Percentiles rank a stretch among this genome's conserved stretches.
phyloP scores from a whole-genome alignment of 2,113 vertebrate species.

The Struthio camelus region DNA sequence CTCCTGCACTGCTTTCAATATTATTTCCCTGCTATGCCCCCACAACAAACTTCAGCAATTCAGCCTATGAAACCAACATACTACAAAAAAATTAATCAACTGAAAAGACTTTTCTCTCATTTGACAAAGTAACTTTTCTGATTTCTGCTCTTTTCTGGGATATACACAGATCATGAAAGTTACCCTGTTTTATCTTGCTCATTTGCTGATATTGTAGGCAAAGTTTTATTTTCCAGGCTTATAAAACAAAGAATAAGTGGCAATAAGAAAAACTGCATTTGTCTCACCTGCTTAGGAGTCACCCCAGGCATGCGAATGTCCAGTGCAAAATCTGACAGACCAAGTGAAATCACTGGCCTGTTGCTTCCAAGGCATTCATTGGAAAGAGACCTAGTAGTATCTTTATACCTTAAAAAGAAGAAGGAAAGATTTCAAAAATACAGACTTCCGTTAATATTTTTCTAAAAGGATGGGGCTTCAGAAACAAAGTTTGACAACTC shows the following conservation, averaged over 20 bases:
- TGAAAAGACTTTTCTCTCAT: neutral
- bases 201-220: neutral
- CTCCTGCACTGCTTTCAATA: neutral
- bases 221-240: neutral
- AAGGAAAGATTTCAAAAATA: neutral
- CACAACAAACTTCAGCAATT: neutral
- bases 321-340: constrained; percentile 86
- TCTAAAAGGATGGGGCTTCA: neutral
- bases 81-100: neutral
- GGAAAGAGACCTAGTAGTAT: constrained; percentile 73
- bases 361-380: constrained; percentile 81
- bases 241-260: neutral
- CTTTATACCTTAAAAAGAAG: constrained; percentile 81
- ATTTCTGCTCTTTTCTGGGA: neutral
- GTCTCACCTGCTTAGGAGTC: constrained; percentile 84
- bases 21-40: neutral
- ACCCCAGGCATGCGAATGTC: constrained; percentile 94
- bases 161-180: neutral
- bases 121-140: neutral
- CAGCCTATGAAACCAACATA: neutral
- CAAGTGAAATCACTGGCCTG: constrained; percentile 74
- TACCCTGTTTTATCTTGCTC: neutral
- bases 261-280: neutral
- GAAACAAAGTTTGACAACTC: neutral
- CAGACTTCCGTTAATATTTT: neutral